Evolutionary conservation across 2,888 invertebrate genomes (phyloP).

Genomic region (Ptychoptera albimana): DNA sequence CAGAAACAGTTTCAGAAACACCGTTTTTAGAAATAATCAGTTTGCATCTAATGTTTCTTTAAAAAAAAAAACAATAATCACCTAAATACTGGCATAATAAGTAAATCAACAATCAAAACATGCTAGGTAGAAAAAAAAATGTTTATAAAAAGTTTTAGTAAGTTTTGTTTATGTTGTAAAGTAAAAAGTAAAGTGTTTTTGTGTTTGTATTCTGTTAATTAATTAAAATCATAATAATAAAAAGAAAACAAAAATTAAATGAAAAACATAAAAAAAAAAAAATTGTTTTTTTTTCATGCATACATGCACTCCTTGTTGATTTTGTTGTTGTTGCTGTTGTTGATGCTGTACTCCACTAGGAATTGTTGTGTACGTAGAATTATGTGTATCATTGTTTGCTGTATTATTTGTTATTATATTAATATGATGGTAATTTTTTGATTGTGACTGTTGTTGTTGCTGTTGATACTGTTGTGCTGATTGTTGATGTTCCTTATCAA

Average conservation of each 20-base stretch:
- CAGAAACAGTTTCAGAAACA: too few relatives aligned
- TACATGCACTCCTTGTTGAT: slow-evolving; percentile 28
- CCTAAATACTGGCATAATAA: too few relatives aligned
- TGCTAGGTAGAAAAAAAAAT: too few relatives aligned
- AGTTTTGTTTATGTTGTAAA: too few relatives aligned
- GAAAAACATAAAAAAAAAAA: slow-evolving; percentile 5
- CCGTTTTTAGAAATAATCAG: too few relatives aligned
- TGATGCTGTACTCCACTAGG: slow-evolving; percentile 8
- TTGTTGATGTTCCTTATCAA: background rate
- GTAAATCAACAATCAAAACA: too few relatives aligned
- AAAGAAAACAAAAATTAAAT: slow-evolving; percentile 4
- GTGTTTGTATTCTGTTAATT: too few relatives aligned
- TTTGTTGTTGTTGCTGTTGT: slow-evolving; percentile 8
- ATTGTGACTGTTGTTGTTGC: slow-evolving; percentile 1
- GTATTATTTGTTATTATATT: slow-evolving; percentile 1
- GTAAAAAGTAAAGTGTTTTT: too few relatives aligned
- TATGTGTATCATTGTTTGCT: slow-evolving; percentile 6
- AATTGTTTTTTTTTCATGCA: slow-evolving; percentile 17
- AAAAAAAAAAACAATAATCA: too few relatives aligned
- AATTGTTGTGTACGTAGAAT: slow-evolving; percentile 7
- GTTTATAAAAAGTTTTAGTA: too few relatives aligned
- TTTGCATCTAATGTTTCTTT: too few relatives aligned
- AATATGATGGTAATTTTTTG: background rate
- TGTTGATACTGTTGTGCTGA: background rate
- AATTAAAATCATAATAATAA: too few relatives aligned